Evolutionary conservation across 2,113 vertebrate species (phyloP).

Genomic region (Triplophysa siluroides): DNA sequence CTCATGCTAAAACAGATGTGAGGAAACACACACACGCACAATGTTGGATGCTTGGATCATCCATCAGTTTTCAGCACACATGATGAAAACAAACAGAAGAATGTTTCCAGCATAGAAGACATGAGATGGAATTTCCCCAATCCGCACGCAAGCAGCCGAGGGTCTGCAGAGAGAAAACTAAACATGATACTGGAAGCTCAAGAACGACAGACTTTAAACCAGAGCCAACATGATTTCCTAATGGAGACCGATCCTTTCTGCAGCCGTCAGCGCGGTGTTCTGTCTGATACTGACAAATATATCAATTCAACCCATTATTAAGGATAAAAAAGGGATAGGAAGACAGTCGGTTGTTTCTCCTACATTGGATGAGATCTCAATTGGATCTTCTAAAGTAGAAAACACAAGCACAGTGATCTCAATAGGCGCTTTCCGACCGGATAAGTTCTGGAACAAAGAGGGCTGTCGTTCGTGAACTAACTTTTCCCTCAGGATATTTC

Average conservation of each 20-base stretch:
- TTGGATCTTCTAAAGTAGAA: too few relatives aligned
- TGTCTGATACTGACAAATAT: not conserved
- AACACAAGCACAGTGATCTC: too few relatives aligned
- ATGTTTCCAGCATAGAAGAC: conserved; percentile 42
- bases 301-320: not conserved
- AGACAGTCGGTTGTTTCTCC: too few relatives aligned
- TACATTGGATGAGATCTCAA: too few relatives aligned
- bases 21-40: not conserved
- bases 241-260: not conserved
- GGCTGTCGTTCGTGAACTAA: too few relatives aligned
- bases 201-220: not conserved
- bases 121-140: conserved; percentile 38
- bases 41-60: conserved; percentile 15
- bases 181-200: conserved; percentile 11
- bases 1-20: conserved; percentile 27
- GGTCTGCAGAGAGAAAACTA: conserved; percentile 21
- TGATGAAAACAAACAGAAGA: conserved; percentile 41
- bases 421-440: too few relatives aligned
- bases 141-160: conserved; percentile 48
- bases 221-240: not conserved
- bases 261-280: not conserved
- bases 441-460: too few relatives aligned
- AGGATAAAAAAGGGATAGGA: too few relatives aligned
- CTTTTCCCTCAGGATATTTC: too few relatives aligned
- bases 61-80: conserved; percentile 15